Evolutionary conservation across 1,140 invertebrate species (phyloP).

Genomic region (Lordiphosa collinella): DNA sequence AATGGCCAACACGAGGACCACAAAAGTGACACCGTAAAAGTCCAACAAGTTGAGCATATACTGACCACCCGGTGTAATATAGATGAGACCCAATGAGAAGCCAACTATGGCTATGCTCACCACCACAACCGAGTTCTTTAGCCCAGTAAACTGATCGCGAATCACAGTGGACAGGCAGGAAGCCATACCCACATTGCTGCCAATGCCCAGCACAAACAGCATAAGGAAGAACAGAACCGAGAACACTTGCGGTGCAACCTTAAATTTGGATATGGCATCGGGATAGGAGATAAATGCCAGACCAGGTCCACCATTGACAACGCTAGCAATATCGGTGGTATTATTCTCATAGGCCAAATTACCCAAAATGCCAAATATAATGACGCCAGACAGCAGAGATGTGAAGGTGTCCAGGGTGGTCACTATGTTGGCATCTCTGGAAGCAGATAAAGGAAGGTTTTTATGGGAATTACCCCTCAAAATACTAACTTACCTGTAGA

Average conservation of each 20-base stretch:
- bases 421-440: slow-evolving; percentile 87
- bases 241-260: slow-evolving; percentile 89
- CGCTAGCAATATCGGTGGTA: slow-evolving; percentile 77
- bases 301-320: slow-evolving; percentile 84
- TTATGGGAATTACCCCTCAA: too few relatives aligned
- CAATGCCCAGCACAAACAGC: slow-evolving; percentile 90
- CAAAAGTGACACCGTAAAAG: slow-evolving; percentile 89
- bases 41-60: slow-evolving; percentile 93
- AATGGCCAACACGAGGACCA: slow-evolving; percentile 87
- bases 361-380: slow-evolving; percentile 92
- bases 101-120: slow-evolving; percentile 81
- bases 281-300: slow-evolving; percentile 91
- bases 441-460: too few relatives aligned
- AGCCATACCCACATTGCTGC: slow-evolving; percentile 86
- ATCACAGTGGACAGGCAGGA: slow-evolving; percentile 85
- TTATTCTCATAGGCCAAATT: slow-evolving; percentile 85
- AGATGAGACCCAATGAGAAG: slow-evolving; percentile 85
- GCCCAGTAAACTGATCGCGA: slow-evolving; percentile 85
- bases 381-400: slow-evolving; percentile 90
- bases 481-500: slow-evolving; percentile 87
- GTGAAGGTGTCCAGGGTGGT: slow-evolving; percentile 90
- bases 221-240: slow-evolving; percentile 94
- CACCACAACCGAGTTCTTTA: slow-evolving; percentile 82
- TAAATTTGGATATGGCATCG: slow-evolving; percentile 91
- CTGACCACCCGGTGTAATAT: slow-evolving; percentile 90